Base-by-base conservation (phyloP, 92 coral and sea anemone genomes). In the Umimayanthus kanabou region DNA sequence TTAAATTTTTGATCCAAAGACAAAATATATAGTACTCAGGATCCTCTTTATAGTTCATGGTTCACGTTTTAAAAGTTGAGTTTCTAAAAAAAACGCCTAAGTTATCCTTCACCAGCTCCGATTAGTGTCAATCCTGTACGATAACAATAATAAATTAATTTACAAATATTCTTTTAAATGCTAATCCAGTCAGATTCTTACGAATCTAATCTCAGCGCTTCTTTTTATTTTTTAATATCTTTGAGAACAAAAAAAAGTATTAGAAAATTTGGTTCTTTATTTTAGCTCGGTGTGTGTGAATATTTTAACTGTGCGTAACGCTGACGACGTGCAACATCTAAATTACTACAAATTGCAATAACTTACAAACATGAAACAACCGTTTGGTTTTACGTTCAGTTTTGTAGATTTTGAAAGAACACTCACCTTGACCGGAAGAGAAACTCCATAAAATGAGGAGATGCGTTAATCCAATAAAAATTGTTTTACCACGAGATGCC, bases 371-470 rank as follows among this genome's bases (percentile, higher is more conserved):
- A 75, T 5, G 23, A 11, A 18, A 20, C 23, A 39, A 20, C 45
- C 0, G 14, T 75, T 37, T 20, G 6, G 26, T 75, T 40, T 43
- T 20, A 81, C 4, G 15, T 61, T 13, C 22, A 6, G 20, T 58
- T 23, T 40, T 39, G 9, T 40, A 58, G 55, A 80, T 0, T 9
- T 25, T 0, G 55, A 81, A 13, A 9, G 39, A 4, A 9, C 13
- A 39, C 74, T 81, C 37, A 83, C 87, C 87, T 83, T 70, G 76
- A 40, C 39, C 87, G 39, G 15, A 26, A 16, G 87, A 69, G 2
- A 15, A 26, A 43, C 66, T 83, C 87, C 77, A 45, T 70, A 73
- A 83, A 43, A 69, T 45, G 4, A 83, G 78, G 26, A 83, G 77
- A 5, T 69, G 67, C 25, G 77, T 50, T 23, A 81, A 65, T 33